Conservation (phyloP, 2,113 vertebrate species). For the Phalacrocorax pelagicus region DNA sequence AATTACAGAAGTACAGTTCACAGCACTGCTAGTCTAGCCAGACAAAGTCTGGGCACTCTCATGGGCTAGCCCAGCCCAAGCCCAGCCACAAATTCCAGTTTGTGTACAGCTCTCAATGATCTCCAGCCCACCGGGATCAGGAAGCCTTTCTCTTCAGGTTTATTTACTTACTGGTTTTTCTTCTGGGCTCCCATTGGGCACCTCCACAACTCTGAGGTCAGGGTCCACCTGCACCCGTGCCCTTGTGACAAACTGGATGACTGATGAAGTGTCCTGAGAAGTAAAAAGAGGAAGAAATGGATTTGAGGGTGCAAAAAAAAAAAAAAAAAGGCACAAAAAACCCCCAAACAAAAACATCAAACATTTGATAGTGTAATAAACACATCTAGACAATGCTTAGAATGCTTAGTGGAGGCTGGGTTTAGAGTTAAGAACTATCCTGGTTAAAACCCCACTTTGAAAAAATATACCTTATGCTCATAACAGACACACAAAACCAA, state of each 20-base stretch:
- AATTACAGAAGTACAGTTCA: not conserved
- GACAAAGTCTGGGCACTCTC: not conserved
- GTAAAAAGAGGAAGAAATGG: not conserved
- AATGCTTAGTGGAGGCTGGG: not conserved
- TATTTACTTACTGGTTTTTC: conserved; percentile 86
- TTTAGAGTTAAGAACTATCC: not conserved
- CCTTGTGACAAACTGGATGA: conserved; percentile 93
- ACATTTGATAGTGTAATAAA: not conserved
- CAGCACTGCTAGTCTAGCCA: not conserved
- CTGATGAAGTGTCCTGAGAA: conserved; percentile 91
- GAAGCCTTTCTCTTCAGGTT: not conserved
- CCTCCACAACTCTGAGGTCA: conserved; percentile 81
- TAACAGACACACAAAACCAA: not conserved
- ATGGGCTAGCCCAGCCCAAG: not conserved
- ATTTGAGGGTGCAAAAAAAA: not conserved
- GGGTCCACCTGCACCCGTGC: conserved; percentile 81
- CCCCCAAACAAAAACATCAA: not conserved
- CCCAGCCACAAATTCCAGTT: not conserved
- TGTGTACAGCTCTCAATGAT: not conserved
- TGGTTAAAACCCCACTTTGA: not conserved
- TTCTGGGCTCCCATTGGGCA: conserved; percentile 83
- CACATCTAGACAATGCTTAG: not conserved
- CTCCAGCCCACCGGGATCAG: not conserved
- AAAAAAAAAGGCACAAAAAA: too few species aligned
- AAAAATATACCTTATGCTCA: not conserved